Evolutionary conservation across 2,113 vertebrate species (phyloP).

Genomic region (Melanotaenia duboulayi): DNA sequence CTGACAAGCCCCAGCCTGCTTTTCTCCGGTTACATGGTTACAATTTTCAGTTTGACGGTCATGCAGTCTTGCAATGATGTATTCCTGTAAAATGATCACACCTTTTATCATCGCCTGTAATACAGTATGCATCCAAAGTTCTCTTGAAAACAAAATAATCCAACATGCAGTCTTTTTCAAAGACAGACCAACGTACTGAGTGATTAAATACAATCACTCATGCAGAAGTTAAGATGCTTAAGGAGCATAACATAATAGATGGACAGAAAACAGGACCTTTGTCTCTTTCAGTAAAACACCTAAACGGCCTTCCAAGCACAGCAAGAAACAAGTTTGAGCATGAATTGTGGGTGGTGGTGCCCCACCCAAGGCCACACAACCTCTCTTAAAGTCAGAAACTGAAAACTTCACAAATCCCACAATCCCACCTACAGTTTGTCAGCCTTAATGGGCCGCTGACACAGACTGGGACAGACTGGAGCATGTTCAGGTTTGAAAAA

Average conservation of each 20-base stretch:
- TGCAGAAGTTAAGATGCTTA: background rate
- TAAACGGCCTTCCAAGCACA: slow-evolving; percentile 11
- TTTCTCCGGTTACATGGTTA: background rate
- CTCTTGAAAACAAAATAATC: background rate
- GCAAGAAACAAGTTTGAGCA: slow-evolving; percentile 56
- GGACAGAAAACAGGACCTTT: background rate
- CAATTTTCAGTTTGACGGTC: background rate
- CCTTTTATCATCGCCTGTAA: background rate
- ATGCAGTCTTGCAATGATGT: slow-evolving; percentile 2
- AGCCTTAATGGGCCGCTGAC: background rate
- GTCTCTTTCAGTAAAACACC: background rate
- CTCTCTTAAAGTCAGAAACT: background rate
- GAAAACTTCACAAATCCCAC: slow-evolving; percentile 28
- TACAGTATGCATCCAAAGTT: background rate
- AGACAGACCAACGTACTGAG: background rate
- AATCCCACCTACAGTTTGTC: slow-evolving; percentile 3
- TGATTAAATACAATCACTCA: background rate
- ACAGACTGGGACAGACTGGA: background rate
- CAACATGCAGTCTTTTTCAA: background rate
- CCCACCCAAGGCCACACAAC: slow-evolving; percentile 37
- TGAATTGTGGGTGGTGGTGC: slow-evolving; percentile 44
- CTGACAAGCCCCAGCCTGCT: slow-evolving; percentile 22
- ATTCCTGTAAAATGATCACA: slow-evolving; percentile 15
- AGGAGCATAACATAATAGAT: background rate
- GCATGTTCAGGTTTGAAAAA: slow-evolving; percentile 11